phyloP scores from a whole-genome alignment of 37 sponge, comb jelly and placozoan species.

The Axinella damicornis region DNA sequence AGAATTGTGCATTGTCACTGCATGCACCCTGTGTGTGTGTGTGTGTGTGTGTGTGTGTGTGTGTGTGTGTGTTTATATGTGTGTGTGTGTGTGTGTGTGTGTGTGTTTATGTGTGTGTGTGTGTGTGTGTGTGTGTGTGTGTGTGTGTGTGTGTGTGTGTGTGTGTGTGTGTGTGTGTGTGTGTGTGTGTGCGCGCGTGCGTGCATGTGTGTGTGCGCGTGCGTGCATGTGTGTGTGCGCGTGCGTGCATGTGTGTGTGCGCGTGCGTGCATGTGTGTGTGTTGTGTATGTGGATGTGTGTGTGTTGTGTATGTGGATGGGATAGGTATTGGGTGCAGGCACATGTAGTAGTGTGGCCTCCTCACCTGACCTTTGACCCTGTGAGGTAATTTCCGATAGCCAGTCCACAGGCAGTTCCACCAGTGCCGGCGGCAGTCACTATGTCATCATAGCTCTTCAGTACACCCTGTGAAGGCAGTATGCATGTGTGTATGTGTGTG shows the following conservation, averaged over 20 bases:
- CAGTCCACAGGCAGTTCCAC: conserved; percentile 78
- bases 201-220: no score
- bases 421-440: conserved; percentile 74
- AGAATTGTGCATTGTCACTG: conserved; percentile 53
- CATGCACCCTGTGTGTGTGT: conserved; percentile 64
- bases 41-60: background rate
- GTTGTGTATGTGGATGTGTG: no score
- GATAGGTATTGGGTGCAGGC: background rate
- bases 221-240: background rate
- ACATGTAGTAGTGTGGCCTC: background rate
- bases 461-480: conserved; percentile 7
- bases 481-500: no score
- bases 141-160: no score
- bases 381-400: conserved; percentile 77
- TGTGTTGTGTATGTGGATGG: no score
- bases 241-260: background rate
- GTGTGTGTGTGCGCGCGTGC: background rate
- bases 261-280: background rate
- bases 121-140: background rate
- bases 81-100: no score
- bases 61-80: background rate
- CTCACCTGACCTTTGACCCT: conserved; percentile 70
- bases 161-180: background rate
- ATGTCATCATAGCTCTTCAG: conserved; percentile 55
- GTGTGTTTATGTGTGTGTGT: background rate